Evolutionary conservation across 2,888 invertebrate species (phyloP), one percentile per base, ranked within the genome.

Genomic region (Phalera bucephala): DNA sequence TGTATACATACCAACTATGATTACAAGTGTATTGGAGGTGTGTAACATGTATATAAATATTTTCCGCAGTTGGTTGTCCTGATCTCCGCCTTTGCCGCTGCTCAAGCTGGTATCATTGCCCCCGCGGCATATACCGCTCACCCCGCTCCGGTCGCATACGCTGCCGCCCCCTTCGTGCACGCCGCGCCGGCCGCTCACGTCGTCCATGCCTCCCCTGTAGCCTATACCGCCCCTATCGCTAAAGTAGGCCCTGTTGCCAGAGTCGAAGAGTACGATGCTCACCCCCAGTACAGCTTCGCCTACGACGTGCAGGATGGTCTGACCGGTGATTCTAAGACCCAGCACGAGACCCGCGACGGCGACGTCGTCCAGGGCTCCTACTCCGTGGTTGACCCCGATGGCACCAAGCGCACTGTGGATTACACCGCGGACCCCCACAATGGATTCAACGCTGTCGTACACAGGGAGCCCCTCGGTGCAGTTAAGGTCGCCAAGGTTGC

Each of bases 361-460:
- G 88, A 90, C 50, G 78, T 80, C 21, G 90, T 90, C 11, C 80
- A 81, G 49, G 90, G 90, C 33, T 82, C 84, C 35, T 90, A 90
- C 75, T 87, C 88, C 33, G 71, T 90, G 6, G 73, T 76, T 21
- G 90, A 90, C 44, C 72, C 90, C 34, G 90, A 90, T 48, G 90
- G 90, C 49, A 82, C 77, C 57, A 80, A 75, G 64, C 82, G 90
- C 47, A 86, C 77, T 31, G 90, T 90, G 2, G 88, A 90, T 42
- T 90, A 90, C 72, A 84, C 83, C 37, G 88, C 89, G 27, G 90
- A 90, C 53, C 69, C 72, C 14, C 69, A 84, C 56, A 82, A 88
- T 40, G 90, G 90, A 27, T 90, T 90, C 72, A 90, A 90, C 63
- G 90, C 90, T 21, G 85, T 90, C 19, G 90, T 90, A 2, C 80